Percentiles rank a stretch among this genome's conserved stretches.
Conservation (phyloP, 2,888 invertebrate genomes). For the Sceliomorpha sp. region DNA sequence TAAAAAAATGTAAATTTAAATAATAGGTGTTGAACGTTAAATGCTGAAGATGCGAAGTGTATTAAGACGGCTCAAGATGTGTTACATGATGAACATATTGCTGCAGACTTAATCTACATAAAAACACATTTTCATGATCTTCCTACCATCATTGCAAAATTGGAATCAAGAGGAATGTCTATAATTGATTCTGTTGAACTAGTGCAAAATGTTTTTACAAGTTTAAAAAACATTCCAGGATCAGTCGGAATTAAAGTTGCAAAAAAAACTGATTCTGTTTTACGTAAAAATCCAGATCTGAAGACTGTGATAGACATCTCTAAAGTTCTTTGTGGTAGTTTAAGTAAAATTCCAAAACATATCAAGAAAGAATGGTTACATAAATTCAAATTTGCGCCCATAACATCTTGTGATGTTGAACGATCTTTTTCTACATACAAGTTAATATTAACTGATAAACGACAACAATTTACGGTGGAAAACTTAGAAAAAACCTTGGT, state of each 20-base stretch:
- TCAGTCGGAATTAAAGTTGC: conserved; percentile 6
- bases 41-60: conserved; percentile 9
- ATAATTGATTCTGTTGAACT: too few relatives aligned
- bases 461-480: too few relatives aligned
- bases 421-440: too few relatives aligned
- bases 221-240: conserved; percentile 12
- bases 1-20: background rate
- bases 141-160: background rate
- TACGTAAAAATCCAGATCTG: conserved; percentile 13
- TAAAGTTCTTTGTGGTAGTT: background rate
- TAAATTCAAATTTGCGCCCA: conserved; percentile 7
- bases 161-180: conserved; percentile 15
- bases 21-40: conserved; percentile 13
- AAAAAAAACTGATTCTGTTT: conserved; percentile 8
- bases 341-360: conserved; percentile 1
- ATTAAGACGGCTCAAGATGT: conserved; percentile 8
- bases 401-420: conserved; percentile 18
- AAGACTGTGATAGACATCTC: conserved; percentile 2
- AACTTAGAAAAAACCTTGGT: too few relatives aligned
- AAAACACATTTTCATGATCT: conserved; percentile 11
- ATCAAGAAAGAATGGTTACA: background rate
- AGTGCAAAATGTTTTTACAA: background rate
- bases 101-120: conserved; percentile 9
- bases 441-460: too few relatives aligned
- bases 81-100: conserved; percentile 2